phyloP scores from a whole-genome alignment of 2,113 vertebrate genomes.

The Mobula hypostoma region DNA sequence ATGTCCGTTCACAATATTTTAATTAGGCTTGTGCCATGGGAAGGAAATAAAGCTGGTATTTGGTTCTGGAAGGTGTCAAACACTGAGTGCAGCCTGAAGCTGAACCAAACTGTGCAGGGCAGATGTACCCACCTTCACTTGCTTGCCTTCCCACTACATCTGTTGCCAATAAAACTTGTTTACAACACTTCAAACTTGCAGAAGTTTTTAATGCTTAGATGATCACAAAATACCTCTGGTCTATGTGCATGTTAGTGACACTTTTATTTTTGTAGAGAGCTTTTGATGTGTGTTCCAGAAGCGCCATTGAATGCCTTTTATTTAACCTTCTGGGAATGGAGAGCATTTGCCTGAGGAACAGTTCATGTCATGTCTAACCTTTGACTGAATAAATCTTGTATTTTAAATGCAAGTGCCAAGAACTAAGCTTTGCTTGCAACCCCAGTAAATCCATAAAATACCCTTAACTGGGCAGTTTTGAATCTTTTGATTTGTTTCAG shows the following conservation, averaged over 20 bases:
- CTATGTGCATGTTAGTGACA: constrained; percentile 57
- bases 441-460: constrained; percentile 41
- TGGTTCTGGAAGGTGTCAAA: not conserved
- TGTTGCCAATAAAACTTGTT: constrained; percentile 24
- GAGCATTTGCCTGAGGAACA: constrained; percentile 42
- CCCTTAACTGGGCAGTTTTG: constrained; percentile 38
- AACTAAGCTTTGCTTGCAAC: not conserved
- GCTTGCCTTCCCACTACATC: constrained; percentile 1
- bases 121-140: not conserved
- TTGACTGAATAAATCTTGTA: constrained; percentile 55
- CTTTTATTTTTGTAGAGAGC: constrained; percentile 39
- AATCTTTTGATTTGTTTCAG: constrained; percentile 69
- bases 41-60: not conserved
- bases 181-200: constrained; percentile 14
- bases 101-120: not conserved
- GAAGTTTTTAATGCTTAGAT: constrained; percentile 41
- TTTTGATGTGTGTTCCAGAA: constrained; percentile 21
- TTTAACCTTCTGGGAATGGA: constrained; percentile 40
- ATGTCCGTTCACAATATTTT: constrained; percentile 28
- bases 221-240: constrained; percentile 53
- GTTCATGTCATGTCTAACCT: constrained; percentile 41
- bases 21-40: not conserved
- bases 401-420: constrained; percentile 39
- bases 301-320: constrained; percentile 29
- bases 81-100: not conserved